phyloP scores from a whole-genome alignment of 2,113 vertebrate genomes.

The Chinchilla lanigera region DNA sequence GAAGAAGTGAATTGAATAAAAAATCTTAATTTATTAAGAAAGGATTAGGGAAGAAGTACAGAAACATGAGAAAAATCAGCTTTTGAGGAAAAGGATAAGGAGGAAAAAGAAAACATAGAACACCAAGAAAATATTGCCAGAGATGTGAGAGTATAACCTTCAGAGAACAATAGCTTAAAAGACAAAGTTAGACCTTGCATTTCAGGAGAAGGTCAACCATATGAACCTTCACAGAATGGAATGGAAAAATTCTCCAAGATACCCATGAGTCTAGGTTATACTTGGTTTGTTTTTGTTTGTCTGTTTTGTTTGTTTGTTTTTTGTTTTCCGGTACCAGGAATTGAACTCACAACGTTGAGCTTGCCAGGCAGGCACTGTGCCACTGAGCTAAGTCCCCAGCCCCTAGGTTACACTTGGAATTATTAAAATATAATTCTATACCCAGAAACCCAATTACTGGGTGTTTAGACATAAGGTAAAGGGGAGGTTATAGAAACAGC shows the following conservation, averaged over 20 bases:
- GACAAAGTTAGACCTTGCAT: background rate
- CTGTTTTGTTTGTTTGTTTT: too few species aligned
- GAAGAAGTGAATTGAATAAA: background rate
- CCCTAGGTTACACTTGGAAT: too few species aligned
- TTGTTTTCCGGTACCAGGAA: too few species aligned
- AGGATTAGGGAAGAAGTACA: background rate
- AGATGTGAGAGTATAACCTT: background rate
- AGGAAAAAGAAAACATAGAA: background rate
- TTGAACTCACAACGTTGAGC: too few species aligned
- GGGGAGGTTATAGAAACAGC: background rate
- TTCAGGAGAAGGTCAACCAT: background rate
- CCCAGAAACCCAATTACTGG: background rate
- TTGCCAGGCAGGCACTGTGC: too few species aligned
- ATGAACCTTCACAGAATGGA: background rate
- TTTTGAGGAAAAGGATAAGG: background rate
- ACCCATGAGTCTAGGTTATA: background rate
- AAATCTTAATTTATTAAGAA: background rate
- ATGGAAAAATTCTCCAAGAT: background rate
- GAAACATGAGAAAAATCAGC: background rate
- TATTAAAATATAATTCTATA: background rate
- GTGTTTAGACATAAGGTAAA: constrained; percentile 15
- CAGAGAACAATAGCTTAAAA: background rate
- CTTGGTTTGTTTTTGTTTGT: too few species aligned
- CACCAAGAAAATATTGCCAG: background rate
- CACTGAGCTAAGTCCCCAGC: too few species aligned